Evolutionary conservation across 2,113 vertebrate genomes (phyloP), one percentile per base, ranked within the genome.

Genomic region (Atlantisia rogersi): DNA sequence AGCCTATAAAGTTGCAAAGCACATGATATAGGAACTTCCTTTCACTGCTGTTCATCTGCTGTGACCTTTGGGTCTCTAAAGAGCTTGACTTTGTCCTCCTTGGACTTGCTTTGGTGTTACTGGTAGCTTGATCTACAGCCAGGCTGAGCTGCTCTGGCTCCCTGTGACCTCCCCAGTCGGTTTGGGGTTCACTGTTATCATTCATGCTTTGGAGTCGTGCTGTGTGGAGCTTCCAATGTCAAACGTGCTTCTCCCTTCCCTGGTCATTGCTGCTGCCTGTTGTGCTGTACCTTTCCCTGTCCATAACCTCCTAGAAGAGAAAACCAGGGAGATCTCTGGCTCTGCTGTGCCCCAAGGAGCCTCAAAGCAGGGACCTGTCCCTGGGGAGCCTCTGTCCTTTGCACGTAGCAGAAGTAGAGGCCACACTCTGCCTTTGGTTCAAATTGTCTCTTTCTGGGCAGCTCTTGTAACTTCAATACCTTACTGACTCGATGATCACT

Each of bases 331-430:
- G 17, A 4, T 7, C 31, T 52, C 15, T 60, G 32, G 18, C 28
- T 65, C 20, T 71, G 52, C 64, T 50, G 55, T 17, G 16, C 46
- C 32, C 40, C 25, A 9, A 13, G 6, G 58, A 76, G 44, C 58
- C 8, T 8, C 26, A 10, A 37, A 31, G 39, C 50, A 65, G n/a
- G 39, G 26, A 26, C 25, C 16, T 6, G 65, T 69, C 26, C 39
- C 62, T 8, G 46, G 9, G 16, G 3, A 22, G 12, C 6, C 4
- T 11, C 39, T 22, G 10, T 73, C 46, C 52, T 70, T 50, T 26
- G 50, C 15, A 1, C 5, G 3, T 10, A 0, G 42, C 7, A 8
- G 29, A 16, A 40, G n/a, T 3, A n/a, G 81, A 32, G n/a, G 29
- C 31, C 24, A 0, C 64, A 39, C 69, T 26, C 44, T 53, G 32